These are phyloP conservation scores for Rhinopomastus cyanomelas DNA, from an alignment of 2,113 vertebrate genomes.

Conservation along the genomic window DNA sequence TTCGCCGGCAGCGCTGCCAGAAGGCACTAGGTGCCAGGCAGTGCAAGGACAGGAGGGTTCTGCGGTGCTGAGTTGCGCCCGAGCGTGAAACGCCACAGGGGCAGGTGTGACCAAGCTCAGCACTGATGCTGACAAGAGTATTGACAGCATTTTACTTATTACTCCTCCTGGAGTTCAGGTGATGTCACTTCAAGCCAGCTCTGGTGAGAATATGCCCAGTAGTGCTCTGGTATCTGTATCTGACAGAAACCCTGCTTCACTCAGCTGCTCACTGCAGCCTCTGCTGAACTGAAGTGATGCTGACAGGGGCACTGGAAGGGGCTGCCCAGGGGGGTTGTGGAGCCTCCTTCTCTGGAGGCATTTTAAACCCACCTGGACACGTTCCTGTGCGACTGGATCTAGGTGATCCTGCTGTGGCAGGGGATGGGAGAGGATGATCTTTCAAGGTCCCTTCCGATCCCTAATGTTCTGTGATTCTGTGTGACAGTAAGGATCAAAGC, in stretches of 20 bases:
- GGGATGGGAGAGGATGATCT: too few relatives aligned
- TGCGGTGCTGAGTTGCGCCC: not conserved
- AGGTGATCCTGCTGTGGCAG: too few relatives aligned
- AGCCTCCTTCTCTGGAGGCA: too few relatives aligned
- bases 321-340: too few relatives aligned
- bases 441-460: too few relatives aligned
- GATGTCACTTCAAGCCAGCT: not conserved
- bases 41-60: not conserved
- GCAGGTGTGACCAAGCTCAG: not conserved
- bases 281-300: not conserved
- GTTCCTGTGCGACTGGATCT: too few relatives aligned
- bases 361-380: too few relatives aligned
- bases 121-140: not conserved
- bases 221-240: not conserved
- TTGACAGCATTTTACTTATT: not conserved
- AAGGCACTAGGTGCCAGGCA: not conserved
- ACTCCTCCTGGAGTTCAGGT: not conserved
- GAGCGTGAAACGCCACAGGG: not conserved
- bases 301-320: too few relatives aligned
- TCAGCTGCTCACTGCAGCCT: rapidly evolving
- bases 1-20: not conserved
- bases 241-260: not conserved
- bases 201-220: not conserved
- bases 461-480: too few relatives aligned
- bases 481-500: not conserved